Percentiles rank a stretch among this genome's conserved stretches.
Evolutionary conservation across 2,113 vertebrate genomes (phyloP).

Genomic region (Oenanthe oenanthe): DNA sequence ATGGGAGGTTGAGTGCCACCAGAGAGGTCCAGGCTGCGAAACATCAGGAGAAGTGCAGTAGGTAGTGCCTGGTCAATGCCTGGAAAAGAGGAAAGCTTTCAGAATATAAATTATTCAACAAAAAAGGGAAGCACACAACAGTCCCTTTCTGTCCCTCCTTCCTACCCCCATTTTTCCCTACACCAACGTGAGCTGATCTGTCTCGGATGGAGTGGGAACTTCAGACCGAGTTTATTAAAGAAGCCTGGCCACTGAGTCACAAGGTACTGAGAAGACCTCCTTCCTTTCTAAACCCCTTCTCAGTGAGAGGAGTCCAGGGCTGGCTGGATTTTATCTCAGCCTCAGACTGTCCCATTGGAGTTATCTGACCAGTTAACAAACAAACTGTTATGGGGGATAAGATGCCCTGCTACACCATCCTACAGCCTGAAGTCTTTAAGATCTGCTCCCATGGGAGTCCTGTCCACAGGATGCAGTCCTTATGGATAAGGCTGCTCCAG

Average conservation of each 20-base stretch:
- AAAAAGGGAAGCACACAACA: background rate
- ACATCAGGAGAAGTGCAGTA: background rate
- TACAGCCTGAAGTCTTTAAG: background rate
- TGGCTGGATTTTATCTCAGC: background rate
- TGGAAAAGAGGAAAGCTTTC: background rate
- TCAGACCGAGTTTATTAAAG: background rate
- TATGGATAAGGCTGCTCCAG: background rate
- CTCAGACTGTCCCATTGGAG: background rate
- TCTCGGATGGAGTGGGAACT: fast-evolving
- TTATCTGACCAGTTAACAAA: background rate
- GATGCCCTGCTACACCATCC: background rate
- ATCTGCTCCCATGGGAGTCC: background rate
- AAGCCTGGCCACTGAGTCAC: background rate
- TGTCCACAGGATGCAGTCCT: background rate
- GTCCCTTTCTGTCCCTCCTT: background rate
- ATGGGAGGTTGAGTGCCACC: background rate
- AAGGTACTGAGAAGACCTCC: fast-evolving
- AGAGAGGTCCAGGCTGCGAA: background rate
- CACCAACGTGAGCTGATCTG: background rate
- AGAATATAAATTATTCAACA: background rate
- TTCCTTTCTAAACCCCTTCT: background rate
- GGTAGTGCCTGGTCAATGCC: background rate
- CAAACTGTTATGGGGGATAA: background rate
- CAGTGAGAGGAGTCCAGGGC: background rate
- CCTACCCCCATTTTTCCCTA: background rate